Evolutionary conservation across 2,888 invertebrate genomes (phyloP).

Genomic region (Limenitis camilla): DNA sequence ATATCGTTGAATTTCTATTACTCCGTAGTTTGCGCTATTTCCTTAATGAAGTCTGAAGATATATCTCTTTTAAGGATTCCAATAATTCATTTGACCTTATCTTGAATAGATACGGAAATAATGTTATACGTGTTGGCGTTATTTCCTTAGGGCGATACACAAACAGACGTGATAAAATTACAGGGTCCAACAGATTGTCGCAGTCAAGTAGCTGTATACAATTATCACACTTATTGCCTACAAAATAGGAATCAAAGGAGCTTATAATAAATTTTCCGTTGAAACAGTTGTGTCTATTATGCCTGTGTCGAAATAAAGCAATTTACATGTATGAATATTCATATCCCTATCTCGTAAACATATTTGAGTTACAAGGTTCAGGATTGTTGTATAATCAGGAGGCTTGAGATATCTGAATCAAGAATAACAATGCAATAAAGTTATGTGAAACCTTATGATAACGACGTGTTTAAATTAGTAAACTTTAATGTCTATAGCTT

Average conservation of each 20-base stretch:
- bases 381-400: slow-evolving; percentile 19
- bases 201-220: not conserved
- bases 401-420: slow-evolving; percentile 1
- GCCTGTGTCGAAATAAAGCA: slow-evolving; percentile 24
- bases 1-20: no score
- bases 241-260: slow-evolving; percentile 6
- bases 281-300: slow-evolving; percentile 10
- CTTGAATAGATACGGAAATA: slow-evolving; percentile 19
- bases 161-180: slow-evolving; percentile 22
- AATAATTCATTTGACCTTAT: slow-evolving; percentile 10
- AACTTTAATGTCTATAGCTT: not conserved
- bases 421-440: not conserved
- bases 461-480: not conserved
- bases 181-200: slow-evolving; percentile 9
- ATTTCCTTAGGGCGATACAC: slow-evolving; percentile 21
- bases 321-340: slow-evolving; percentile 28
- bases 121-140: slow-evolving; percentile 17
- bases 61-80: not conserved
- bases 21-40: no score
- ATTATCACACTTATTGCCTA: slow-evolving; percentile 5
- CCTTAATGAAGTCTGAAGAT: no score
- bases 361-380: slow-evolving; percentile 11
- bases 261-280: not conserved
- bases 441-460: not conserved
- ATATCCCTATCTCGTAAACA: slow-evolving; percentile 14